phyloP scores from a whole-genome alignment of 2,888 invertebrate species.

The Belgica antarctica region DNA sequence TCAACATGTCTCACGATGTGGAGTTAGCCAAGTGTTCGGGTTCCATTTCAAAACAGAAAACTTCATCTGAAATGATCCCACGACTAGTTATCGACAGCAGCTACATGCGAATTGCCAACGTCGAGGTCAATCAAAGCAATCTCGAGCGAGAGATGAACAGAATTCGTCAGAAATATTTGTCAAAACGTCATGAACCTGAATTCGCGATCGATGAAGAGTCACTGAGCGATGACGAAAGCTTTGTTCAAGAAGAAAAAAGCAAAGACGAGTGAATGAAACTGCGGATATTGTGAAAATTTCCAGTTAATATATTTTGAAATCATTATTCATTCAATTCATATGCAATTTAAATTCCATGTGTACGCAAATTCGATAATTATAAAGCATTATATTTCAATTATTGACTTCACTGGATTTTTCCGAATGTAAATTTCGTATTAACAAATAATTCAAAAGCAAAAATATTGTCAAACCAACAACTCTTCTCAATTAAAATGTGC shows the following conservation, averaged over 20 bases:
- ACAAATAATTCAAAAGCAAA: background rate
- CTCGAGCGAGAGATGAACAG: conserved; percentile 9
- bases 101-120: background rate
- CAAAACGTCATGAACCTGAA: too few relatives aligned
- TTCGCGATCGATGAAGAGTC: too few relatives aligned
- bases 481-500: too few relatives aligned
- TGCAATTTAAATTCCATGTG: too few relatives aligned
- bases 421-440: background rate
- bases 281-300: too few relatives aligned
- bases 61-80: background rate
- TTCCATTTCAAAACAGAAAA: too few relatives aligned
- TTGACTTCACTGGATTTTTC: background rate
- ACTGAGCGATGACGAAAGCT: too few relatives aligned
- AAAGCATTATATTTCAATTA: background rate
- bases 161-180: background rate
- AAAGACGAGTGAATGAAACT: too few relatives aligned
- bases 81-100: conserved; percentile 10
- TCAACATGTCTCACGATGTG: background rate
- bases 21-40: too few relatives aligned
- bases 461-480: background rate
- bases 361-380: too few relatives aligned
- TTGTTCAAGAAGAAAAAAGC: too few relatives aligned
- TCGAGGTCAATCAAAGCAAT: background rate
- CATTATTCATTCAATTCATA: background rate
- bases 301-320: background rate